phyloP scores from a whole-genome alignment of 2,888 invertebrate genomes.

The Conomelus anceps region DNA sequence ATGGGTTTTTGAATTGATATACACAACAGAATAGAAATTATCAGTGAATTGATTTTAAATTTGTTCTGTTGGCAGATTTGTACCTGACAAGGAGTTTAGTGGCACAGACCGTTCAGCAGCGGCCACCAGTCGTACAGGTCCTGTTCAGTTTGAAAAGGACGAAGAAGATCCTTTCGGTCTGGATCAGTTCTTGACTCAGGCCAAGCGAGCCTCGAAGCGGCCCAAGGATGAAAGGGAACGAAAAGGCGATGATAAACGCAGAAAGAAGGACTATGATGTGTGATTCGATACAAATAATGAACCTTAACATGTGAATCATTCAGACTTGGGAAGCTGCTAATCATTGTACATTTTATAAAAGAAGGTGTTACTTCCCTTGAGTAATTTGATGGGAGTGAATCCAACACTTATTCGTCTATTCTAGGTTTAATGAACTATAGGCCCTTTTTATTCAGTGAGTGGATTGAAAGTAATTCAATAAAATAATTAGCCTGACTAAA shows the following conservation, averaged over 20 bases:
- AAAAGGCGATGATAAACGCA: slow-evolving; percentile 45
- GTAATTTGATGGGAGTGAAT: too few species aligned
- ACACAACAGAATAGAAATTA: neutral
- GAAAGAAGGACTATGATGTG: slow-evolving; percentile 35
- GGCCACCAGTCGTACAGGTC: slow-evolving; percentile 66
- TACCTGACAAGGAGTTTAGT: slow-evolving; percentile 94
- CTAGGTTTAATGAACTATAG: too few species aligned
- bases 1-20: too few species aligned
- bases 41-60: neutral
- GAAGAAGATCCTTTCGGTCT: slow-evolving; percentile 92
- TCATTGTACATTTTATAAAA: neutral
- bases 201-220: slow-evolving; percentile 74
- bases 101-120: slow-evolving; percentile 69
- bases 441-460: too few species aligned
- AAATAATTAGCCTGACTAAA: too few species aligned
- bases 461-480: too few species aligned
- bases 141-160: slow-evolving; percentile 83
- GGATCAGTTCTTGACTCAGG: slow-evolving; percentile 96
- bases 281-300: neutral
- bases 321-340: neutral
- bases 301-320: too few species aligned
- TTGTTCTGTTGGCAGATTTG: slow-evolving; percentile 59
- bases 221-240: slow-evolving; percentile 50
- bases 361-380: neutral
- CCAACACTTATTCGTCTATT: too few species aligned